These are phyloP conservation scores for Otus sunia DNA, from an alignment of 2,113 vertebrate genomes.

Conservation along the genomic window DNA sequence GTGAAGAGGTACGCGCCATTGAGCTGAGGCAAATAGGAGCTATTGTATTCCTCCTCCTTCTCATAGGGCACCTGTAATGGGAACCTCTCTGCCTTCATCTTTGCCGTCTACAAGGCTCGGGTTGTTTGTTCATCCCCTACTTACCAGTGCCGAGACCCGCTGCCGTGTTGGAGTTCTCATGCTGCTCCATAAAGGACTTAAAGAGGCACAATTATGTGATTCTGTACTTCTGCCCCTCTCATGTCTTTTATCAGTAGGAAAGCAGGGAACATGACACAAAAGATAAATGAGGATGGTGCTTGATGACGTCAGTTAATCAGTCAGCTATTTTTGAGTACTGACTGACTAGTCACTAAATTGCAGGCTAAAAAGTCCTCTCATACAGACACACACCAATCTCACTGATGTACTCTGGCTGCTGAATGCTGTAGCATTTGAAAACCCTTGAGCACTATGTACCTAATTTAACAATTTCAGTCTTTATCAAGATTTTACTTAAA, in stretches of 20 bases:
- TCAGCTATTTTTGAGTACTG: not conserved
- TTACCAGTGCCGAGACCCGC: rapidly evolving
- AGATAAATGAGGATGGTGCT: not conserved
- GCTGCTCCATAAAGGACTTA: not conserved
- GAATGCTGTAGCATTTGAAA: not conserved
- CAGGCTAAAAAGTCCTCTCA: not conserved
- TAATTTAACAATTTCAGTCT: conserved; percentile 4
- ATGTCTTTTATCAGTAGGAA: not conserved
- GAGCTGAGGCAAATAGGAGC: not conserved
- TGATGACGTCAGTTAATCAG: not conserved
- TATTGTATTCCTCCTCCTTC: not conserved
- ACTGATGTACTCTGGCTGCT: not conserved
- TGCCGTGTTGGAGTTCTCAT: rapidly evolving
- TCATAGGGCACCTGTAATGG: rapidly evolving
- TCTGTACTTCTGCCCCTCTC: not conserved
- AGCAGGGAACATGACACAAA: not conserved
- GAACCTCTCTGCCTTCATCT: not conserved
- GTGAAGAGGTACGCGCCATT: rapidly evolving
- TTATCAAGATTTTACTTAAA: conserved; percentile 31
- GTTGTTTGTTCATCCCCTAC: not conserved
- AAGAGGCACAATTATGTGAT: not conserved
- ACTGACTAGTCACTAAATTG: not conserved
- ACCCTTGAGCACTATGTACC: not conserved
- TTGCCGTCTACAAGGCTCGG: rapidly evolving
- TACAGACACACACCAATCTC: not conserved